Evolutionary conservation across 2,113 vertebrate genomes (phyloP), one percentile per base, ranked within the genome.

Genomic region (Hoplias malabaricus): DNA sequence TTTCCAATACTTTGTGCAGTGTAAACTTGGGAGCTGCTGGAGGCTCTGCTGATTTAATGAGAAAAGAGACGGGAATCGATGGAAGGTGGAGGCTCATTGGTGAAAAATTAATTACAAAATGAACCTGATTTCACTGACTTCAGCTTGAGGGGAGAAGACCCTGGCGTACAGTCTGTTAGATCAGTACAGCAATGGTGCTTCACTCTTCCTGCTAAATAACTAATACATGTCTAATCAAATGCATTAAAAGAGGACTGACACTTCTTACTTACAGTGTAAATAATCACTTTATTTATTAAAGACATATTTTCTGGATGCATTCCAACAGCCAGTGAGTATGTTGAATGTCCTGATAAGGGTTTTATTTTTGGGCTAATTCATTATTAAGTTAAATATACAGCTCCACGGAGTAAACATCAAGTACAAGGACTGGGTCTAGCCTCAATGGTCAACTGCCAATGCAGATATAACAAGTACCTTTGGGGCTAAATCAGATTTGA

Each of bases 41-140:
- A 77, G 73, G 85, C 79, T 82, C 66, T 80, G 53, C 54, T 75
- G 46, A 19, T 63, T 73, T 54, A 88, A 84, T 83, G 84, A 84
- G 69, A 84, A 75, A 87, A 78, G 80, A 57, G 82, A 86, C 70
- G 83, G 73, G 72, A 80, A 86, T 88, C 79, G 69, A 57, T 77
- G 75, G 33, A 50, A 54, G 43, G 21, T 57, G 25, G 16, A 59
- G 36, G 57, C 50, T 50, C 72, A 59, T 61, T 21, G 56, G 14
- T 25, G 71, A 66, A 53, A 70, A 48, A 61, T 40, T 5, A n/a
- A 71, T 75, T 40, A 59, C 38, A 57, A 69, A 75, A 31, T 29
- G 7, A 54, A 34, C 14, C 54, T 12, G 43, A 16, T 46, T 66
- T 68, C n/a, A 31, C 16, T 71, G 23, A 34, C 21, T 59, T 73